phyloP scores from a whole-genome alignment of 1,140 invertebrate genomes.

The Bombus turneri region DNA sequence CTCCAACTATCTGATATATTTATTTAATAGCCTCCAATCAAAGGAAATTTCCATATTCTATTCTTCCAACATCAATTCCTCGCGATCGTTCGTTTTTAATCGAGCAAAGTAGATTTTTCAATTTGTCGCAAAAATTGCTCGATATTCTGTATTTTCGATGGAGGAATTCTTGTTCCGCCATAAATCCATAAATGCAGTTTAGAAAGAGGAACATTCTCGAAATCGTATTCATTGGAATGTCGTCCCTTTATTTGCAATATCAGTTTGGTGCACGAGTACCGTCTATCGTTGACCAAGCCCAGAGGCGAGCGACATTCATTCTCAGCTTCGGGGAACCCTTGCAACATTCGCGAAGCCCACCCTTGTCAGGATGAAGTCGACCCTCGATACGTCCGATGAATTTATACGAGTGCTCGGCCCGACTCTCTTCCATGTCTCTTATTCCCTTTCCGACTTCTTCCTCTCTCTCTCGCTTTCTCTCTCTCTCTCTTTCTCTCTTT shows the following conservation, averaged over 20 bases:
- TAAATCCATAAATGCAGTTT: conserved; percentile 1
- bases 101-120: not conserved
- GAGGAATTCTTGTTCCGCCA: not conserved
- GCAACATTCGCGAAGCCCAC: conserved; percentile 42
- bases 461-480: not conserved
- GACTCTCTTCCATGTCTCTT: conserved; percentile 24
- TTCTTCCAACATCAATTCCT: not conserved
- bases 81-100: not conserved
- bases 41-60: not conserved
- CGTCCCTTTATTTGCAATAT: conserved; percentile 20
- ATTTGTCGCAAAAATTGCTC: not conserved
- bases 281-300: conserved; percentile 28
- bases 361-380: conserved; percentile 52
- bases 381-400: conserved; percentile 55
- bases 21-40: not conserved
- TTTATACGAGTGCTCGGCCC: conserved; percentile 59
- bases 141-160: not conserved
- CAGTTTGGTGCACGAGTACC: conserved; percentile 9
- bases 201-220: not conserved
- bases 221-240: conserved; percentile 6
- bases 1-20: no score
- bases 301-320: conserved; percentile 17
- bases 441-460: conserved; percentile 16
- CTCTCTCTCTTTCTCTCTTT: not conserved
- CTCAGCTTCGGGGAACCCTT: conserved; percentile 14